These are phyloP conservation scores for Oceanites oceanicus DNA, from an alignment of 2,113 vertebrate genomes.

Conservation along the genomic window DNA sequence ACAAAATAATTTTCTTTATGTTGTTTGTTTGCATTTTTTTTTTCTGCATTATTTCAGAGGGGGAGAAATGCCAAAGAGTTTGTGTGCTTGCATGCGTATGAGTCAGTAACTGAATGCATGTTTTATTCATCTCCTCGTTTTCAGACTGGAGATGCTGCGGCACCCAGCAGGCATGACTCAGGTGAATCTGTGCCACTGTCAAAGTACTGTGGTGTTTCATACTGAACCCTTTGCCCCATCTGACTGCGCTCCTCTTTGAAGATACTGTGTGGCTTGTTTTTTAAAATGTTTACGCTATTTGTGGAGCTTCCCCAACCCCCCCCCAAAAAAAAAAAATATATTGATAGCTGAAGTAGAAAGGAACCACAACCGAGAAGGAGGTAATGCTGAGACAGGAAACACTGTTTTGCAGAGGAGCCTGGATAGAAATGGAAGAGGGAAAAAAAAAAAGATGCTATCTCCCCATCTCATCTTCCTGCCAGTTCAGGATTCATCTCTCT, in stretches of 20 bases:
- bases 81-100: neutral
- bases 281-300: neutral
- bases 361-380: neutral
- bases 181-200: neutral
- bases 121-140: constrained; percentile 5
- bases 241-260: neutral
- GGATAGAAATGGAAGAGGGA: neutral
- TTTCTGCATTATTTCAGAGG: neutral
- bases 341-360: neutral
- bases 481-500: neutral
- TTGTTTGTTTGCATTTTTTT: neutral
- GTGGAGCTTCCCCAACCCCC: neutral
- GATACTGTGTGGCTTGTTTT: neutral
- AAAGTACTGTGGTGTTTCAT: neutral
- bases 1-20: neutral
- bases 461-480: neutral
- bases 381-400: neutral
- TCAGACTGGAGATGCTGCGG: neutral
- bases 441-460: fast-evolving
- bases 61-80: neutral
- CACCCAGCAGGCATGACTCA: neutral
- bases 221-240: neutral
- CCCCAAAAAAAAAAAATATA: neutral
- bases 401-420: neutral
- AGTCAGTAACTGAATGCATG: neutral